A percentile compares a stretch with the other conserved stretches of the same genome.
Conservation (phyloP, 2,888 invertebrate species). For the Nomada goodeniana region DNA sequence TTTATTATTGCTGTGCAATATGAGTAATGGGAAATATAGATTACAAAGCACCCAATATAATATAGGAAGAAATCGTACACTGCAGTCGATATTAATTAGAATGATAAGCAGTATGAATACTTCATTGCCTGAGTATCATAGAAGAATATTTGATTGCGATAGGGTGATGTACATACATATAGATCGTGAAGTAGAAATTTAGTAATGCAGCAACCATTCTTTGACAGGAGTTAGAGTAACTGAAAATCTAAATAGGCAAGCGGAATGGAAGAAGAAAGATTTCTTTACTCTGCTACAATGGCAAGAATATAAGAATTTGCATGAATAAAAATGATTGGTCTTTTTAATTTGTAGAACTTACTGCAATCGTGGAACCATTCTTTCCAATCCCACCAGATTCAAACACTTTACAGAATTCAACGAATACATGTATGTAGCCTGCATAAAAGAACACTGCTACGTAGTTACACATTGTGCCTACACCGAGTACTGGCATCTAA, state of each 20-base stretch:
- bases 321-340: conserved; percentile 35
- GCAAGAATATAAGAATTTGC: conserved; percentile 37
- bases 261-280: conserved; percentile 40
- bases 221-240: conserved; percentile 23
- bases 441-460: conserved; percentile 86
- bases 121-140: conserved; percentile 38
- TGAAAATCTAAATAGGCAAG: conserved; percentile 43
- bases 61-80: conserved; percentile 15
- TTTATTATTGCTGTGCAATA: not conserved
- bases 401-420: conserved; percentile 90
- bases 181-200: conserved; percentile 42
- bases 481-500: conserved; percentile 80
- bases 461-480: conserved; percentile 78
- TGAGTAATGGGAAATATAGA: not conserved
- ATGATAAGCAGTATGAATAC: conserved; percentile 20
- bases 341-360: conserved; percentile 86
- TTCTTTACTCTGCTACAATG: conserved; percentile 37
- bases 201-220: conserved; percentile 46
- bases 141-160: conserved; percentile 3
- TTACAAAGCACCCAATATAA: conserved; percentile 15
- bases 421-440: conserved; percentile 88
- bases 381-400: conserved; percentile 95
- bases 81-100: not conserved
- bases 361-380: conserved; percentile 98
- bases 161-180: conserved; percentile 19